Percentiles rank a stretch among this genome's conserved stretches.
These are phyloP conservation scores for Otus sunia DNA, from an alignment of 2,113 vertebrate species.

Conservation along the genomic window DNA sequence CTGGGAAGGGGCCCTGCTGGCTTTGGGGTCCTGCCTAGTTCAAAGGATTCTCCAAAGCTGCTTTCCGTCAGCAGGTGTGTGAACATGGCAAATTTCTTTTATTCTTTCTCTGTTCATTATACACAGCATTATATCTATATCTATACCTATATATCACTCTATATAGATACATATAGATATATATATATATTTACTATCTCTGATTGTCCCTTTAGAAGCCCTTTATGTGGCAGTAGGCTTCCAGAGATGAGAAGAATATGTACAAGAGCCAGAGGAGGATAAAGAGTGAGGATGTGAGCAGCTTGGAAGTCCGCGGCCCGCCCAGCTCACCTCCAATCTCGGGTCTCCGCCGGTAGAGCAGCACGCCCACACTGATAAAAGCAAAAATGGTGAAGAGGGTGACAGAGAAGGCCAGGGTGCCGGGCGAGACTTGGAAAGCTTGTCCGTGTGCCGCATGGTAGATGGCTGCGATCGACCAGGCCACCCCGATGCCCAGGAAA, in stretches of 20 bases:
- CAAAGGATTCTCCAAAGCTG: slow-evolving; percentile 77
- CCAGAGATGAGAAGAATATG: slow-evolving; percentile 94
- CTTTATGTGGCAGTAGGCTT: slow-evolving; percentile 96
- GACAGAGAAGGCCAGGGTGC: slow-evolving; percentile 95
- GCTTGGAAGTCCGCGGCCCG: slow-evolving; percentile 89
- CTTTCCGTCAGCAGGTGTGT: slow-evolving; percentile 80
- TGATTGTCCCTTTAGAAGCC: slow-evolving; percentile 86
- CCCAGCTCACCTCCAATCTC: slow-evolving; percentile 96
- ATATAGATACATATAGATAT: slow-evolving; percentile 74
- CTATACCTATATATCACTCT: slow-evolving; percentile 75
- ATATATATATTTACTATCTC: slow-evolving; percentile 76
- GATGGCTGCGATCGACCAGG: slow-evolving; percentile 96
- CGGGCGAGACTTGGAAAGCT: slow-evolving; percentile 86
- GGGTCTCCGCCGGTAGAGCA: slow-evolving; percentile 92
- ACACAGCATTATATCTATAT: slow-evolving; percentile 75
- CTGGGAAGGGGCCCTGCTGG: slow-evolving; percentile 64
- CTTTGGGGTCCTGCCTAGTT: slow-evolving; percentile 74
- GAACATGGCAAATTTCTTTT: slow-evolving; percentile 80
- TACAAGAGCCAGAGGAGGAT: slow-evolving; percentile 96
- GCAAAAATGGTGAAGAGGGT: slow-evolving; percentile 98
- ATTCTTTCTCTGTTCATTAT: slow-evolving; percentile 79
- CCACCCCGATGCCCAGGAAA: slow-evolving; percentile 95
- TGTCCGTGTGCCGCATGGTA: slow-evolving; percentile 83
- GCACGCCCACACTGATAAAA: slow-evolving; percentile 92
- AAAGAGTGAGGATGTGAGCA: slow-evolving; percentile 87